Evolutionary conservation across 2,888 invertebrate species (phyloP).

Genomic region (Xestia rhomboidea): DNA sequence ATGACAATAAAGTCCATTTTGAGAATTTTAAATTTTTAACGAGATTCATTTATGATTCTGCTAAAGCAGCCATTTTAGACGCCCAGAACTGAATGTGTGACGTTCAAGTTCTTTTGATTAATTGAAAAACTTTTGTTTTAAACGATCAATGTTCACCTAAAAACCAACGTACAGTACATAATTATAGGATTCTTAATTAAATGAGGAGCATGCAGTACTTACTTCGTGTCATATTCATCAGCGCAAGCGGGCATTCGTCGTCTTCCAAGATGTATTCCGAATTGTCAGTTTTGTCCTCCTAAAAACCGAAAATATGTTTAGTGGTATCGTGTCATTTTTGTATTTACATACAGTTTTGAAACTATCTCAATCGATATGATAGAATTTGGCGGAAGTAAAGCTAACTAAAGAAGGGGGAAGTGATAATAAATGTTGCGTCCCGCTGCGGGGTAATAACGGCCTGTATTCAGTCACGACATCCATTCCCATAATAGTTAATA

Average conservation of each 20-base stretch:
- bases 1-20: too few species aligned
- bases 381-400: constrained; percentile 9
- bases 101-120: not conserved
- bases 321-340: not conserved
- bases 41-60: too few species aligned
- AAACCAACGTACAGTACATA: not conserved
- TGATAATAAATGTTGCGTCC: constrained; percentile 25
- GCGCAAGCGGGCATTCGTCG: constrained; percentile 98
- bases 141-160: not conserved
- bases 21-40: too few species aligned
- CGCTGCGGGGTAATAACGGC: not conserved
- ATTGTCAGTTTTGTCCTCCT: constrained; percentile 93
- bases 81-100: not conserved
- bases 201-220: constrained; percentile 84
- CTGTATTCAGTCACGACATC: constrained; percentile 46
- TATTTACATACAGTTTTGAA: not conserved
- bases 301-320: constrained; percentile 33
- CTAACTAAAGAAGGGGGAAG: not conserved
- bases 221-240: constrained; percentile 97
- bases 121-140: not conserved
- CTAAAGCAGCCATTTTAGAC: too few species aligned
- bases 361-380: not conserved
- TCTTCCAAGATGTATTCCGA: constrained; percentile 98
- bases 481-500: not conserved
- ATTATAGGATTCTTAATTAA: not conserved